Conservation (phyloP, 2,888 invertebrate genomes). For the Aleiodes alternator region DNA sequence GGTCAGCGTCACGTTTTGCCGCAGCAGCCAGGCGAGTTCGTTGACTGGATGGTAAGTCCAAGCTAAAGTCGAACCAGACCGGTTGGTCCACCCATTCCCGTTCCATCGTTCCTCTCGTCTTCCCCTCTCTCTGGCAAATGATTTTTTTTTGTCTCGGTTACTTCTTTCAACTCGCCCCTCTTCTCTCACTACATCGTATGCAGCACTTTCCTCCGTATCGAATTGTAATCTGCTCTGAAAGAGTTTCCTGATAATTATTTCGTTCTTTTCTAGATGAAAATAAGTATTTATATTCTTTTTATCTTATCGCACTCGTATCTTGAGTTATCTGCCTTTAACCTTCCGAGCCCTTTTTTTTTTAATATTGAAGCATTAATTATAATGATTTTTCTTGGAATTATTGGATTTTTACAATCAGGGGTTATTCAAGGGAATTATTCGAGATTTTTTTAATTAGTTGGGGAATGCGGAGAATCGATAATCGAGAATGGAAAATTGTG, state of each 20-base stretch:
- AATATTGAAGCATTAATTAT: no score
- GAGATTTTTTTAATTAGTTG: no score
- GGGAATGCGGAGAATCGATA: no score
- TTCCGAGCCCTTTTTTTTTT: no score
- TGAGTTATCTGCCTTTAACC: no score
- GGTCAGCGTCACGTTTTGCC: slow-evolving; percentile 51
- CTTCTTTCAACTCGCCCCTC: slow-evolving; percentile 25
- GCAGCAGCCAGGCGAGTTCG: slow-evolving; percentile 49
- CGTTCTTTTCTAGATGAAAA: slow-evolving; percentile 1
- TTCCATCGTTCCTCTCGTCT: slow-evolving; percentile 52
- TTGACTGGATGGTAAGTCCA: slow-evolving; percentile 53
- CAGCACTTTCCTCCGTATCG: slow-evolving; percentile 12
- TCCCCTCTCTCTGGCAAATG: slow-evolving; percentile 38
- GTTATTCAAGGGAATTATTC: no score
- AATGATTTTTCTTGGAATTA: no score
- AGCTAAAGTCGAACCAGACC: slow-evolving; percentile 64
- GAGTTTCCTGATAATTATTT: slow-evolving; percentile 24
- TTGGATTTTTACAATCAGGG: no score
- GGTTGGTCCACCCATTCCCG: slow-evolving; percentile 59
- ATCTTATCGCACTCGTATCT: not conserved
- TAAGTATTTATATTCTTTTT: not conserved
- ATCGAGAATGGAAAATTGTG: no score
- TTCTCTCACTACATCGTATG: slow-evolving; percentile 2
- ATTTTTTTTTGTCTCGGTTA: slow-evolving; percentile 39
- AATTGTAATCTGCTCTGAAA: slow-evolving; percentile 30